Evolutionary conservation across 2,797 vertebrate genomes (phyloP), one percentile per base, ranked within the genome.

Genomic region (Apogon hyalosoma): DNA sequence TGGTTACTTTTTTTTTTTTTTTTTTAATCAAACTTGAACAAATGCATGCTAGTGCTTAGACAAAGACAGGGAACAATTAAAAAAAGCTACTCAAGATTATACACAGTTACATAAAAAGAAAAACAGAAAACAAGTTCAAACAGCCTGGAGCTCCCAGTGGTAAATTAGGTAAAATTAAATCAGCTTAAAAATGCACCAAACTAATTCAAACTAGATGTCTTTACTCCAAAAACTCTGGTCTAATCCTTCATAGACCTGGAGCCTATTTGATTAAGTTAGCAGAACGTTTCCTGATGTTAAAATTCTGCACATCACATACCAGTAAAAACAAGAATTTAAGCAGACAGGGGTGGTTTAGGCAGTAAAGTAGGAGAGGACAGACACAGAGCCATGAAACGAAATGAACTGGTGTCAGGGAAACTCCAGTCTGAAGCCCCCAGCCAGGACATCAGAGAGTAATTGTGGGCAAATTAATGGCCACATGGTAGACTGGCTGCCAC

Each of bases 391-490:
- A 59, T 81, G 73, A 80, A 80, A 86, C 8, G 2, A 67, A 80
- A 77, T 81, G 39, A 83, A 79, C 76, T 79, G 63, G 69, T 77
- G 73, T 84, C 67, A 75, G 75, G 65, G 66, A 73, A 62, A 67
- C 83, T 88, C 79, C 67, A 66, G 80, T 84, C 75, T 67, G 64
- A 79, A 73, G 78, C 85, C 84, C 77, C 69, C 71, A 90, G 84
- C 80, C 72, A 82, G 83, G 83, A 90, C 86, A 90, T 87, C 83
- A 87, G 67, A 88, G 86, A 89, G 85, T 87, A 91, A 93, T 91
- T 92, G 83, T 86, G 79, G 77, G 79, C 81, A 89, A 91, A 91
- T 92, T 89, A 93, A 92, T 90, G 85, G 81, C 86, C 86, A 78
- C 86, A 85, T 88, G 84, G 80, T 80, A 81, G 80, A 86, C 80